Evolutionary conservation across 2,888 invertebrate genomes (phyloP).

Genomic region (Tipula lateralis): DNA sequence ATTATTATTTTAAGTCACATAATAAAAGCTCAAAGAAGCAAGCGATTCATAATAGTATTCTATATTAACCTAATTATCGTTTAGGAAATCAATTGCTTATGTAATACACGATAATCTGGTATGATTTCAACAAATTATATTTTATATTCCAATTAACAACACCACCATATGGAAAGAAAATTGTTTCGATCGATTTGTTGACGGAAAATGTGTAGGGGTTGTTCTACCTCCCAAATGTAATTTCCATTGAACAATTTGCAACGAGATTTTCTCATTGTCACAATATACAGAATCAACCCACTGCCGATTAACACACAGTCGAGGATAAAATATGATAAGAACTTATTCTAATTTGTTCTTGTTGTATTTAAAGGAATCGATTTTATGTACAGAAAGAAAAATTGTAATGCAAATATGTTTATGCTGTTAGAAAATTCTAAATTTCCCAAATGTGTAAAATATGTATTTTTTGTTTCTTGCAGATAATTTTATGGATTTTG

Average conservation of each 20-base stretch:
- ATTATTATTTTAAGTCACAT: too few species aligned
- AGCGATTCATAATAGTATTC: too few species aligned
- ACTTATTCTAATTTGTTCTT: not conserved
- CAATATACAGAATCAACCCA: not conserved
- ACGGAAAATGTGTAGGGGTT: not conserved
- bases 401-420: not conserved
- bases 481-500: constrained; percentile 37
- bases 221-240: not conserved
- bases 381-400: not conserved
- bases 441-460: not conserved
- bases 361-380: not conserved
- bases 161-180: not conserved
- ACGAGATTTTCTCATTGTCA: not conserved
- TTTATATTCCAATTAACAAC: too few species aligned
- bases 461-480: constrained; percentile 35
- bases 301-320: not conserved
- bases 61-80: too few species aligned
- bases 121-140: too few species aligned
- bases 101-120: too few species aligned
- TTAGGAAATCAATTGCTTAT: too few species aligned
- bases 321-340: not conserved
- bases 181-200: not conserved
- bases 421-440: too few species aligned
- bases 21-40: too few species aligned
- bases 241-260: not conserved